Percentiles rank a stretch among this genome's conserved stretches.
Conservation (phyloP, 2,888 invertebrate species). For the Leptinotarsa tumamoca region DNA sequence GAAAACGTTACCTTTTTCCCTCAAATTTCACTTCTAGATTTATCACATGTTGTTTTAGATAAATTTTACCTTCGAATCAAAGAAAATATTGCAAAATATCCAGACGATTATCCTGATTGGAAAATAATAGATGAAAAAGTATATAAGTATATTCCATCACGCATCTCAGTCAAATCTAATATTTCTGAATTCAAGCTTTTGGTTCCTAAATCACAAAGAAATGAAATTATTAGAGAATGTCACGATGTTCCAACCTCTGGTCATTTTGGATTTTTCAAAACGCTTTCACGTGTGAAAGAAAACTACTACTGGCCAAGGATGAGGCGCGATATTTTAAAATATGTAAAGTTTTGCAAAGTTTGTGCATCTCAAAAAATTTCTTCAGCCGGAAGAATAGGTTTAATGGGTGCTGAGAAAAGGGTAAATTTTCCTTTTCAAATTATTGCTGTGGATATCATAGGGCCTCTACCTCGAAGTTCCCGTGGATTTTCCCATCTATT, state of each 20-base stretch:
- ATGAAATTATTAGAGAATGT: background rate
- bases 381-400: too few species aligned
- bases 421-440: background rate
- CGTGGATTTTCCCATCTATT: background rate
- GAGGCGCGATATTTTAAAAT: background rate
- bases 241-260: constrained; percentile 1
- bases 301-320: constrained; percentile 12
- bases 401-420: too few species aligned
- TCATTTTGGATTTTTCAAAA: constrained; percentile 8
- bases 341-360: background rate
- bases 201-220: constrained; percentile 8
- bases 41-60: background rate
- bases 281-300: constrained; percentile 10
- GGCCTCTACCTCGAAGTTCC: constrained; percentile 8
- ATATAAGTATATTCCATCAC: background rate
- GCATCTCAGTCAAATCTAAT: background rate
- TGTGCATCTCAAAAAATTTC: too few species aligned
- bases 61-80: background rate
- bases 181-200: background rate
- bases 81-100: constrained; percentile 1
- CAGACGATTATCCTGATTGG: constrained; percentile 6
- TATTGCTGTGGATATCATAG: background rate
- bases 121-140: background rate
- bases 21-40: background rate
- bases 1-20: background rate